Evolutionary conservation across 2,797 vertebrate species (phyloP), one percentile per base, ranked within the genome.

Genomic region (Gallinago nigripennis): DNA sequence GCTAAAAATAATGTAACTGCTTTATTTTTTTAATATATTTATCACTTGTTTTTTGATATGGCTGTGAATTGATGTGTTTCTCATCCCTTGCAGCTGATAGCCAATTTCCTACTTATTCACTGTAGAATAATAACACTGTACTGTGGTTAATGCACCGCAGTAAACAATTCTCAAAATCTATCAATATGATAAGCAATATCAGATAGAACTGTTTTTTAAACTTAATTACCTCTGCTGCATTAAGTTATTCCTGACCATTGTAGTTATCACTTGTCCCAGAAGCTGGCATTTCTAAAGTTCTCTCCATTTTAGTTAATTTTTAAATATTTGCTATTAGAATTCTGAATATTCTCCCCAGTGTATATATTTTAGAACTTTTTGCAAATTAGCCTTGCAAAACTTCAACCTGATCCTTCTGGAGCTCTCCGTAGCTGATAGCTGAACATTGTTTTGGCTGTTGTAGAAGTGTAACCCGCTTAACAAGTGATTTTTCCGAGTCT

Each of bases 211-310:
- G 6, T 16, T 10, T 11, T 78, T 60, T 27, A 0, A 16, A 53
- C 21, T 5, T 8, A 46, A 54, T 73, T 63, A 24, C 12, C 4
- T 70, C 11, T n/a, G 50, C 16, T 64, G 6, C 18, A 51, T 6
- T 30, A 63, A 53, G 5, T 53, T 90, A 17, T 64, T 82, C 12
- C 21, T 77, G 20, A 27, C 15, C 37, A 8, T 20, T 81, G 19
- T 64, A 23, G 13, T 71, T 70, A 53, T 0, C 0, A 0, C 17
- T 64, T 77, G 4, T 16, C 19, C 28, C 24, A 56, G 57, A 77
- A 88, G 21, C 6, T 70, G 21, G 1, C 28, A 48, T 46, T 63
- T 82, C 27, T 25, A 35, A 65, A 80, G 6, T 61, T 68, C 37
- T 61, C 33, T 65, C 8, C 10, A 65, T 92, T 91, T 80, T 80